Base-by-base conservation (phyloP, 2,888 invertebrate genomes). In the Apoderus coryli region DNA sequence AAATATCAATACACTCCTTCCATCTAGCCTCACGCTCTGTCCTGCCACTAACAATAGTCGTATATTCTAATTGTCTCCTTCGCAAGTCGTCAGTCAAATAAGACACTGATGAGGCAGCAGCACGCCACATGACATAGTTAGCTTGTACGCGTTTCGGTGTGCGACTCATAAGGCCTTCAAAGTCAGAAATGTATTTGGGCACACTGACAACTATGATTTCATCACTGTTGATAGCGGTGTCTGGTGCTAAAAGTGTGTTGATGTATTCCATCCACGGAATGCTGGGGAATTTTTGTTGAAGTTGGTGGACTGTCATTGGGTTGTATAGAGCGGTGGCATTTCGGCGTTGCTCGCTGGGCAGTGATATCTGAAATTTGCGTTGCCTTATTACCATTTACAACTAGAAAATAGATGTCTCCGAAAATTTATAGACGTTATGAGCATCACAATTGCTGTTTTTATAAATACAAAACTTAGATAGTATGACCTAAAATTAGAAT, bases 51-150 rank as follows among this genome's bases (percentile, higher is more conserved):
- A 89, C 63, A 0, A 76, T 76, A 0, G 84, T 80, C 30, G 77
- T 76, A 57, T 84, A 90, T 19, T 76, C 69, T 29, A 88, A 60
- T 51, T 88, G 85, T 1, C 85, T 64, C 30, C 77, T 73, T 3
- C 88, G 68, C 34, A 85, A 65, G 32, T 69, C 69, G 29, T 88
- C 84, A 0, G 74, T 78, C 37, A 92, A 61, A 54, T 85, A 90
- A 3, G 77, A 73, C 5, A 84, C 72, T 0, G 84, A 77, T 3
- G 80, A 77, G 1, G 76, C 77, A 0, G 84, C 79, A 1, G 81
- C 82, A 30, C 90, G 69, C 90, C 92, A 92, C 72, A 90, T 72
- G 44, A 86, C 75, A 52, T 93, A 93, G 62, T 93, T 93, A 3
- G 90, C 86, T 46, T 79, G 68, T 3, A 70, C 64, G 38, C 81